Evolutionary conservation across 1,140 invertebrate genomes (phyloP), one percentile per base, ranked within the genome.

Genomic region (Bathynomus jamesi): DNA sequence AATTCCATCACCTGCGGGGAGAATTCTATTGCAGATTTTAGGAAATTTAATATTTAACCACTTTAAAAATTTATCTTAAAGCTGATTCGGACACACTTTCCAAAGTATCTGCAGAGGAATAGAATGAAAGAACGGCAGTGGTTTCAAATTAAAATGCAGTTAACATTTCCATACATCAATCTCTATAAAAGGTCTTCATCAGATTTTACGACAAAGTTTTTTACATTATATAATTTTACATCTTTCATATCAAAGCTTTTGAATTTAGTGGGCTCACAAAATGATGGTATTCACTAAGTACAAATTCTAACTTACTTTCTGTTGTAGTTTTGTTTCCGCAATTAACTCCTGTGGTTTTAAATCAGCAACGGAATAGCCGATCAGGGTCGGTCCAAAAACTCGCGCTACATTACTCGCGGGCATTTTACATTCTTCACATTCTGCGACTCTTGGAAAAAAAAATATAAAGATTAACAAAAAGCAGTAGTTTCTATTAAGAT

Each of bases 371-470:
- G 91, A 94, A 78, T 90, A 92, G 0, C 92, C 92, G 40, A 95
- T 87, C 64, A 95, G 84, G 2, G 91, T 94, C 3, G 92, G 92
- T 4, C 91, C 92, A 82, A 95, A 93, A 11, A 94, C 86, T 80
- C 88, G 90, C 0, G 91, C 87, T 21, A 95, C 83, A 84, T 93
- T 94, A 28, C 82, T 82, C 11, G 87, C 82, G 0, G 89, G 87
- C 93, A 95, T 95, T 82, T 90, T 89, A 67, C 89, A 90, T 28
- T 89, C 88, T 0, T 85, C 83, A 71, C 85, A 85, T 73, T 87
- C 85, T 0, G 91, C 87, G 70, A 94, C 87, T 79, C 90, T 89
- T 82, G 73, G 77, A 78, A 71, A 25, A 77, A 28, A 67, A 75
- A 76, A 61, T 25, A 21, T 10, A 76, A 63, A 65, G 25, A 27